Conservation (phyloP, 2,888 invertebrate genomes). For the Meiosimyza decipiens region DNA sequence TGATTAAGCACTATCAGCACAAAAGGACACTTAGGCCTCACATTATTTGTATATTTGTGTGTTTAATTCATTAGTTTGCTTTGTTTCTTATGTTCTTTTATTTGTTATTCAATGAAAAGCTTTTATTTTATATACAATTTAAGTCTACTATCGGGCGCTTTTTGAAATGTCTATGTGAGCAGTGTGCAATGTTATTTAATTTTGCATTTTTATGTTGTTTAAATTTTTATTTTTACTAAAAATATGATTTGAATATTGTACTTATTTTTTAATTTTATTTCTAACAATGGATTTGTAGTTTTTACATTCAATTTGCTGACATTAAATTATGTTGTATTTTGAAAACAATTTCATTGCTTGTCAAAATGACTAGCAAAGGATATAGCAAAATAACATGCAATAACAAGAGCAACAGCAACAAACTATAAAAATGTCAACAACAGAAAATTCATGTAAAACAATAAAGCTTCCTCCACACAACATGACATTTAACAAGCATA, state of each 20-base stretch:
- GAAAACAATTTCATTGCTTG: neutral
- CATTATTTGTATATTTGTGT: neutral
- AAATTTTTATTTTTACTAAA: too few species aligned
- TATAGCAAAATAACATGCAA: neutral
- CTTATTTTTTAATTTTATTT: too few species aligned
- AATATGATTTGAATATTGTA: too few species aligned
- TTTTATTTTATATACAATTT: neutral
- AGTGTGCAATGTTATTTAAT: too few species aligned
- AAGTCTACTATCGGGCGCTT: neutral
- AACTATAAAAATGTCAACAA: slow-evolving; percentile 13
- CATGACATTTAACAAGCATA: slow-evolving; percentile 27
- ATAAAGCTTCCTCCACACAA: slow-evolving; percentile 23
- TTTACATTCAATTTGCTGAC: neutral
- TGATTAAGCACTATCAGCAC: slow-evolving; percentile 1
- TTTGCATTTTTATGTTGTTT: too few species aligned
- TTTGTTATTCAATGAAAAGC: too few species aligned
- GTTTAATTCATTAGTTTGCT: neutral
- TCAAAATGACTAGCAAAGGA: neutral
- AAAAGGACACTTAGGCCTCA: neutral
- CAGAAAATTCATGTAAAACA: slow-evolving; percentile 28
- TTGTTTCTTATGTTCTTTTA: neutral
- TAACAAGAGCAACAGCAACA: neutral
- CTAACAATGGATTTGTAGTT: neutral
- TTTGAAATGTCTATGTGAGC: too few species aligned
- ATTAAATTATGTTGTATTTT: neutral